phyloP scores from a whole-genome alignment of 2,888 invertebrate genomes.

The Chesias legatella region DNA sequence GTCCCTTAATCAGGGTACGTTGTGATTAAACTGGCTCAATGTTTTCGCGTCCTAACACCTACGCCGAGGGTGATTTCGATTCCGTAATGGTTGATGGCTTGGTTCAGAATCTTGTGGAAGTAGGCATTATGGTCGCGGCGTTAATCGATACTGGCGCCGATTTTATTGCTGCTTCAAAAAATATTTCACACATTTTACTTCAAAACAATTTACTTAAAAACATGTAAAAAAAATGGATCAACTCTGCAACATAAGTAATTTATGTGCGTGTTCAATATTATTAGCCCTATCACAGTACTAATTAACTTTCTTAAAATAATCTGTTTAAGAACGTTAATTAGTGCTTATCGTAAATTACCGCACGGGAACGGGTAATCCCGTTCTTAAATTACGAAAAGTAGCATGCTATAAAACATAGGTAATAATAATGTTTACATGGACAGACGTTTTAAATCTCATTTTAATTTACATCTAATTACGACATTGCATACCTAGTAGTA shows the following conservation, averaged over 20 bases:
- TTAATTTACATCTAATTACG: too few relatives aligned
- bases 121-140: neutral
- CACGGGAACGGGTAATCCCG: too few relatives aligned
- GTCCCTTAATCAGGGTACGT: slow-evolving; percentile 74
- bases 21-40: slow-evolving; percentile 71
- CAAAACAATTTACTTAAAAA: slow-evolving; percentile 16
- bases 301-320: slow-evolving; percentile 25
- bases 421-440: too few relatives aligned
- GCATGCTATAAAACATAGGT: too few relatives aligned
- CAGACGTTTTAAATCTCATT: too few relatives aligned
- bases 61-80: slow-evolving; percentile 28
- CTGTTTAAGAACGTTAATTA: too few relatives aligned
- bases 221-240: slow-evolving; percentile 29
- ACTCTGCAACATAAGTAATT: slow-evolving; percentile 35
- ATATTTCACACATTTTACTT: slow-evolving; percentile 1
- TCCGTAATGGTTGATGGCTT: slow-evolving; percentile 19
- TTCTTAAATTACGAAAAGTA: too few relatives aligned
- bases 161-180: neutral
- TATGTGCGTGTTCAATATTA: slow-evolving; percentile 31
- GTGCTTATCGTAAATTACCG: too few relatives aligned
- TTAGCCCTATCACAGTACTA: slow-evolving; percentile 34
- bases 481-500: too few relatives aligned
- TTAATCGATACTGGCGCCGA: neutral
- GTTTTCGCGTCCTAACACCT: slow-evolving; percentile 44
- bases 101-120: neutral